Percentiles rank a stretch among this genome's conserved stretches.
Evolutionary conservation across 2,113 vertebrate species (phyloP).

Genomic region (Pelmatolapia mariae): DNA sequence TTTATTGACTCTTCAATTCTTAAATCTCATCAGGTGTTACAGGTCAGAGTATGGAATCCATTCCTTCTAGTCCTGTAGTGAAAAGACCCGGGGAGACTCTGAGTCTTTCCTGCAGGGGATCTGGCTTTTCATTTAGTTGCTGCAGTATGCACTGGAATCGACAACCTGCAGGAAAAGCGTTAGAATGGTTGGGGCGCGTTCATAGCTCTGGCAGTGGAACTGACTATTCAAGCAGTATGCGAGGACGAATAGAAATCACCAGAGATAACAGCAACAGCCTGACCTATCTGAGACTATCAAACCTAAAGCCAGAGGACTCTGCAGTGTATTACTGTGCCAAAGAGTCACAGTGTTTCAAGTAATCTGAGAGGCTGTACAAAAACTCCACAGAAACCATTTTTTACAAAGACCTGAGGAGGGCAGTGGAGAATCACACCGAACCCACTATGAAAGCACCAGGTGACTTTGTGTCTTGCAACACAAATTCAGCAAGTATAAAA

Average conservation of each 20-base stretch:
- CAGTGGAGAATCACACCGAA: not conserved
- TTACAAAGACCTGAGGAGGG: not conserved
- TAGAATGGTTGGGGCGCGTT: not conserved
- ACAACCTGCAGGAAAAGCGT: not conserved
- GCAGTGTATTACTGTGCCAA: fast-evolving
- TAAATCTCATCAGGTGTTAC: not conserved
- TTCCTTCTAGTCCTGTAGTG: not conserved
- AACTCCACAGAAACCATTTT: not conserved
- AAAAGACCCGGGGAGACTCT: fast-evolving
- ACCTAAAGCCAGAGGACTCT: not conserved
- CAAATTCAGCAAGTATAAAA: not conserved
- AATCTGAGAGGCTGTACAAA: not conserved
- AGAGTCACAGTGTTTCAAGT: not conserved
- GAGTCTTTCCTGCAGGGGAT: fast-evolving
- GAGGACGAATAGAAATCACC: fast-evolving
- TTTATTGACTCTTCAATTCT: not conserved
- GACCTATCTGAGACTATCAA: not conserved
- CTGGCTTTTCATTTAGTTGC: not conserved
- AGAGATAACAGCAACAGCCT: not conserved
- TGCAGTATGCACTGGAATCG: not conserved
- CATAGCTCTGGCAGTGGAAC: not conserved
- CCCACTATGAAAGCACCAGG: not conserved
- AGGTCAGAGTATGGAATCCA: not conserved
- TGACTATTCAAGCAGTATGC: not conserved
- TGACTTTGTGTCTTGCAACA: not conserved